Base-by-base conservation (phyloP, 2,797 vertebrate species). In the Leptatherina wallacei region DNA sequence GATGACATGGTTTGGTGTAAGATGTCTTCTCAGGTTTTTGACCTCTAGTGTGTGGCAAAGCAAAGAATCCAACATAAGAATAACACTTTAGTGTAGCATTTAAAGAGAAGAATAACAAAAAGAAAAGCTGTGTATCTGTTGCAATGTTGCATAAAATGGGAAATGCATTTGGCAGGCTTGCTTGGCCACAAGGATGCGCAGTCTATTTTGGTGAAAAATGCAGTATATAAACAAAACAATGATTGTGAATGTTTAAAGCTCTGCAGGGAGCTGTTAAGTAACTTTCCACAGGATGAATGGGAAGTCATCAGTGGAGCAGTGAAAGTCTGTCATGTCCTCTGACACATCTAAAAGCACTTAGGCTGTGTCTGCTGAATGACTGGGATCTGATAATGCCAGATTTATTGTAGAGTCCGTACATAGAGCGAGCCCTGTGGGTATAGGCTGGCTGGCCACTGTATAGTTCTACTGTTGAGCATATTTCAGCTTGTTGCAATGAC, bases 291-390 rank as follows among this genome's bases (percentile, higher is more conserved):
- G 78, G 80, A 90, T 88, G 66, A 89, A 88, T 85, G 52, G 71
- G 76, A 85, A 83, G 82, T 89, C 88, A 85, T 90, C 77, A 84
- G 73, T 12, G 49, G 57, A 55, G 75, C 78, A 70, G 76, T 73
- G 79, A 84, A 83, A 72, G 84, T 91, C 92, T 76, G 67, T 86
- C 87, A 88, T 83, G 84, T 89, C 87, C 87, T 90, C 84, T 83
- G 88, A 91, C 90, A 91, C 89, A 82, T 92, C 85, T 90, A 83
- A 89, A 90, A 92, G 91, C 89, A 87, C 91, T 93, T 89, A 86
- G 85, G 66, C 83, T 85, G 81, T 70, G 65, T 89, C 77, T 83
- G 82, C 88, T 90, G 87, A 86, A 88, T 85, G 88, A 88, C 89
- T 85, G 59, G 69, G 71, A 89, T 91, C 90, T 89, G 88, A 89